Conservation (phyloP, 1,140 invertebrate genomes). For the Tetraneura akinire region DNA sequence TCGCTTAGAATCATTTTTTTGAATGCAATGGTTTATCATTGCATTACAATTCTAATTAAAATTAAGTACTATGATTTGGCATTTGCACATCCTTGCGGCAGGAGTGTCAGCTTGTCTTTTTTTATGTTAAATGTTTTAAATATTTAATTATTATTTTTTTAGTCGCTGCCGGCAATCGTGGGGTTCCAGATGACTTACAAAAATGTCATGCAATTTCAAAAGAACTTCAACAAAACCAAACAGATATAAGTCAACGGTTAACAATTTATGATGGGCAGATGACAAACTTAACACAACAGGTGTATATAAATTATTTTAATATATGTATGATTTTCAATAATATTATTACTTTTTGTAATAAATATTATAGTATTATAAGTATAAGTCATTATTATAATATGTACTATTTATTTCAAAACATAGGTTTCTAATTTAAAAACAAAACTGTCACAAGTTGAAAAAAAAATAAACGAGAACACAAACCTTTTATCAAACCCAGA, state of each 20-base stretch:
- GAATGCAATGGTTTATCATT: too few species aligned
- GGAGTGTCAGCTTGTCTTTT: too few species aligned
- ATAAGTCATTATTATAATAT: neutral
- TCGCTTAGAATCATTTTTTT: too few species aligned
- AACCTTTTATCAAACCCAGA: constrained; percentile 8
- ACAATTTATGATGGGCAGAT: constrained; percentile 60
- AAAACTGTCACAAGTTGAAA: neutral
- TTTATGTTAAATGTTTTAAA: neutral
- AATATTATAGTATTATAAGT: neutral
- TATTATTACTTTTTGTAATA: neutral
- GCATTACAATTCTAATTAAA: too few species aligned
- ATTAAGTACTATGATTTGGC: too few species aligned
- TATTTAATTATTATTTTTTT: constrained; percentile 56
- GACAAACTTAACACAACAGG: constrained; percentile 62
- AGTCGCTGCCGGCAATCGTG: constrained; percentile 69
- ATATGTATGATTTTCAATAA: neutral
- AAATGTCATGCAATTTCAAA: constrained; percentile 67
- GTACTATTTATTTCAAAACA: neutral
- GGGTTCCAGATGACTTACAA: constrained; percentile 67
- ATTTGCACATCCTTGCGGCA: too few species aligned
- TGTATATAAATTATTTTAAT: constrained; percentile 54
- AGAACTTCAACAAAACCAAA: constrained; percentile 67
- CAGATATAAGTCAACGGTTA: constrained; percentile 62
- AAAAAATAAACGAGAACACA: constrained; percentile 2
- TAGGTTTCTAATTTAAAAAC: neutral